Conservation (phyloP, 2,888 invertebrate genomes). For the Trypoxylon attenuatum region DNA sequence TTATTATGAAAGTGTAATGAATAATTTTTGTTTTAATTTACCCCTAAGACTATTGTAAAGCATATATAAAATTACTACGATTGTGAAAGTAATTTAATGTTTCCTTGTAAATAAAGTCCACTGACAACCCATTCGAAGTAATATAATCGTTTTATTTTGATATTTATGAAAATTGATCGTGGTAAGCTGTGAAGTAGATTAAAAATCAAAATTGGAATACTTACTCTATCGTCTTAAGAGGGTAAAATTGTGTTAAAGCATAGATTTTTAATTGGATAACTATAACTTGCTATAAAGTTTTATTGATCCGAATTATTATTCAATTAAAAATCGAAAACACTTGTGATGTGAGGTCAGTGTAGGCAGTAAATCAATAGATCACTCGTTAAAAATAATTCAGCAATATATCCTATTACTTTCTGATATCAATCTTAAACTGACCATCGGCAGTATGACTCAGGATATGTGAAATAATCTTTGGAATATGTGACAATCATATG, state of each 20-base stretch:
- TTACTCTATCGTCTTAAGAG: constrained; percentile 12
- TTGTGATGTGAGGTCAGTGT: constrained; percentile 6
- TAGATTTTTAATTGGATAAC: too few relatives aligned
- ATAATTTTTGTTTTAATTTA: constrained; percentile 6
- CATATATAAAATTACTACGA: constrained; percentile 30
- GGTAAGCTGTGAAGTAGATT: not conserved
- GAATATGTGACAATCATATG: too few relatives aligned
- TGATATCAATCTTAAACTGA: too few relatives aligned
- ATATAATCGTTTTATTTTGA: constrained; percentile 25
- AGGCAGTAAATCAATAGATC: constrained; percentile 18
- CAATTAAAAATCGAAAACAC: constrained; percentile 29
- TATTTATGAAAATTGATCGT: constrained; percentile 5
- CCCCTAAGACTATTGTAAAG: constrained; percentile 2
- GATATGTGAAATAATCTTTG: too few relatives aligned
- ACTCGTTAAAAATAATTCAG: not conserved
- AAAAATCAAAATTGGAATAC: not conserved
- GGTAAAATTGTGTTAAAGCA: too few relatives aligned
- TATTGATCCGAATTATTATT: constrained; percentile 14
- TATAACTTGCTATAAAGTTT: constrained; percentile 22
- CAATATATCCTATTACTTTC: too few relatives aligned
- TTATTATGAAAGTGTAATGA: constrained; percentile 16
- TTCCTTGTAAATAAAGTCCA: constrained; percentile 53
- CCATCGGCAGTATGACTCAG: too few relatives aligned
- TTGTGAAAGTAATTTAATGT: constrained; percentile 38
- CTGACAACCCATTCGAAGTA: constrained; percentile 41